Conservation (phyloP, 1,140 invertebrate species). For the Macrosteles quadrilineatus region DNA sequence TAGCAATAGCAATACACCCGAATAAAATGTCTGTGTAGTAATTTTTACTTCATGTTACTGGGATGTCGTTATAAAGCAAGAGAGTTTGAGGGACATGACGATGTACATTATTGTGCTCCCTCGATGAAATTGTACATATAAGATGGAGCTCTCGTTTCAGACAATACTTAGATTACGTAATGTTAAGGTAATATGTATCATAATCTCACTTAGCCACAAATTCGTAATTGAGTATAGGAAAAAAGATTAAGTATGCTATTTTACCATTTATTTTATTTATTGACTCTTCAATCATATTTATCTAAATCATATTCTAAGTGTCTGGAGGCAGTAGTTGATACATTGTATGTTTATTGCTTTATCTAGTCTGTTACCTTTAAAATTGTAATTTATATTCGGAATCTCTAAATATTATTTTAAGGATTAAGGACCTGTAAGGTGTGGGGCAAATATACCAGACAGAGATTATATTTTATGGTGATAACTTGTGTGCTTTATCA, state of each 20-base stretch:
- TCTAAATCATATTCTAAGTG: neutral
- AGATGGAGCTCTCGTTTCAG: neutral
- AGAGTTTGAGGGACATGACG: neutral
- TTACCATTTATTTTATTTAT: neutral
- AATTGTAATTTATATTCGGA: neutral
- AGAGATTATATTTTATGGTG: neutral
- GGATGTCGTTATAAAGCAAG: neutral
- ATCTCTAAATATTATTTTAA: neutral
- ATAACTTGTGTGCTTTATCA: slow-evolving; percentile 13
- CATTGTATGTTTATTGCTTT: neutral
- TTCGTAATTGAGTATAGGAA: neutral
- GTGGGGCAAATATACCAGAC: neutral
- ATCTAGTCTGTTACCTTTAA: neutral
- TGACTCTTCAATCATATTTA: neutral
- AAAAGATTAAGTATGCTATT: neutral
- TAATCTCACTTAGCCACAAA: neutral
- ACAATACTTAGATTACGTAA: slow-evolving; percentile 8
- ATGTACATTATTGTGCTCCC: neutral
- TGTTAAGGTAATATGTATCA: neutral
- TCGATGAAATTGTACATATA: neutral
- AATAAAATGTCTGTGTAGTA: neutral
- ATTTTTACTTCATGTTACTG: neutral
- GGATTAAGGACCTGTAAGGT: slow-evolving; percentile 2
- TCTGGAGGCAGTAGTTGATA: neutral
- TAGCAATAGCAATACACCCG: neutral